A percentile compares a stretch with the other conserved stretches of the same genome.
Conservation (phyloP, 1,140 invertebrate species). For the Drosophila prosaltans region DNA sequence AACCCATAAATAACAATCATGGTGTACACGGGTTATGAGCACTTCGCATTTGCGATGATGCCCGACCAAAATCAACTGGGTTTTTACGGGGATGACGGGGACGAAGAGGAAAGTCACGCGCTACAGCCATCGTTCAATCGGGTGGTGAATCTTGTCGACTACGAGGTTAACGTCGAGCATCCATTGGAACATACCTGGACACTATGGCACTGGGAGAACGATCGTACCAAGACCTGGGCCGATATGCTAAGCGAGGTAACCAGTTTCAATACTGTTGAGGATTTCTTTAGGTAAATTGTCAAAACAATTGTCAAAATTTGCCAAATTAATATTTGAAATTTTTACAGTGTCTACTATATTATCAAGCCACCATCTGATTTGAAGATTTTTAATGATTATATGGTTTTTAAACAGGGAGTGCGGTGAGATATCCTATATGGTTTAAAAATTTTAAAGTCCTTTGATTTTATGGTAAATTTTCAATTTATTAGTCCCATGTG, state of each 20-base stretch:
- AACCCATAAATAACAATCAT: conserved; percentile 20
- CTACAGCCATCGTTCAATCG: conserved; percentile 50
- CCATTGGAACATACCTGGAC: conserved; percentile 98
- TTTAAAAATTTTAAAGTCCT: too few species aligned
- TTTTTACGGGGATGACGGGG: background rate
- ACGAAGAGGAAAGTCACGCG: conserved; percentile 19
- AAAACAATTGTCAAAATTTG: conserved; percentile 77
- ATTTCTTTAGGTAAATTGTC: conserved; percentile 91
- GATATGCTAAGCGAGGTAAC: conserved; percentile 96
- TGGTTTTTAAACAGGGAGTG: conserved; percentile 97
- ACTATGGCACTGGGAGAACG: conserved; percentile 98
- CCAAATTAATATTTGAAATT: background rate
- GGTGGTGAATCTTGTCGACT: conserved; percentile 54
- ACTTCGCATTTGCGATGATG: background rate
- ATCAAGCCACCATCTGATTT: conserved; percentile 97
- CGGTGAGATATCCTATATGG: conserved; percentile 80
- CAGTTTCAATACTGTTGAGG: conserved; percentile 98
- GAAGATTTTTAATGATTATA: conserved; percentile 96
- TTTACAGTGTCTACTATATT: conserved; percentile 95
- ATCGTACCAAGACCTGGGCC: conserved; percentile 94
- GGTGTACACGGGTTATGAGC: conserved; percentile 43
- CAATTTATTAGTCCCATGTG: conserved; percentile 92
- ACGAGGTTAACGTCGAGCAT: conserved; percentile 91
- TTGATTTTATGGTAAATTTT: background rate
- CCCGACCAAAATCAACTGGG: conserved; percentile 6